These are phyloP conservation scores for Caranx ignobilis DNA, from an alignment of 2,113 vertebrate genomes.

Conservation along the genomic window DNA sequence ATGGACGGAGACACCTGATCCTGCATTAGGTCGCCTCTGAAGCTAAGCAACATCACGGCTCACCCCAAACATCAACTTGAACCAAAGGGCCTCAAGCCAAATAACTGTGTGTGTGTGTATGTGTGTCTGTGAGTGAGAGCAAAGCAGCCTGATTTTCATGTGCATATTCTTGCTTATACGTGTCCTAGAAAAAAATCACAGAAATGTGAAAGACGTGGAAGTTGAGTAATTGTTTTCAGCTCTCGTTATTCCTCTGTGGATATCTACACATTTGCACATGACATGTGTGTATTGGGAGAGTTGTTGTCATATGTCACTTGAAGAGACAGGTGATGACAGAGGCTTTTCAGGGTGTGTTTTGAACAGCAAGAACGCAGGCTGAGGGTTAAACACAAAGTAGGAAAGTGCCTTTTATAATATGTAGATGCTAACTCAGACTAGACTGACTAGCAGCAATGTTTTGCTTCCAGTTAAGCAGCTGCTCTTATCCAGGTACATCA, in stretches of 20 bases:
- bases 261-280: constrained; percentile 1
- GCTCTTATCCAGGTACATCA: background rate
- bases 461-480: background rate
- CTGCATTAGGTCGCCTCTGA: constrained; percentile 72
- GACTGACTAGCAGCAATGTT: background rate
- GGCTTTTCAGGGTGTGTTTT: constrained; percentile 38
- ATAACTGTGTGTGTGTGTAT: constrained; percentile 43
- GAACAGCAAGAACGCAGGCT: constrained; percentile 3
- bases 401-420: background rate
- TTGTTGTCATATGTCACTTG: constrained; percentile 55
- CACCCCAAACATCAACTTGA: constrained; percentile 79
- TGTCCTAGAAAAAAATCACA: background rate
- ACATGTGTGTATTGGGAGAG: background rate
- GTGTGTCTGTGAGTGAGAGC: constrained; percentile 20
- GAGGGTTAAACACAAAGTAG: background rate
- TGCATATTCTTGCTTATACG: background rate
- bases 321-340: constrained; percentile 54
- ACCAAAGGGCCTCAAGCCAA: constrained; percentile 67
- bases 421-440: background rate
- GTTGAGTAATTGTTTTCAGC: constrained; percentile 29
- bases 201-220: constrained; percentile 2
- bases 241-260: constrained; percentile 11
- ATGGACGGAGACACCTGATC: constrained; percentile 83
- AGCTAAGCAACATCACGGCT: constrained; percentile 50
- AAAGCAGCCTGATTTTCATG: background rate